Evolutionary conservation across 2,113 vertebrate species (phyloP), one percentile per base, ranked within the genome.

Genomic region (Dasyornis broadbenti): DNA sequence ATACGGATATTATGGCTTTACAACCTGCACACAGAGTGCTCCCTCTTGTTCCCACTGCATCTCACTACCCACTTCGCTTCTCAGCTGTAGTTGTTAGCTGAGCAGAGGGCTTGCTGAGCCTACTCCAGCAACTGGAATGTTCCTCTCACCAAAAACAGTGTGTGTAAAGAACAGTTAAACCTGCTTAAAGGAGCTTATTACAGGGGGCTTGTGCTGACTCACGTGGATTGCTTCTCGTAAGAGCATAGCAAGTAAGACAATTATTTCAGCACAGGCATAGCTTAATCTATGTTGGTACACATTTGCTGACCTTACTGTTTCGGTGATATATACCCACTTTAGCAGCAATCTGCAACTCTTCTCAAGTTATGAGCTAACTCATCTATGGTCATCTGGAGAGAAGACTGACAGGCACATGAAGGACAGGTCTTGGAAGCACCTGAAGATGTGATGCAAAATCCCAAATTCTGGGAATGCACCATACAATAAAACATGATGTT

Each of bases 401-500:
- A 82, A 5, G 17, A 27, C 42, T 90, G 47, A 59, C 65, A 84
- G 13, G 28, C 16, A 52, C 4, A 10, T 0, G 2, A 22, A 45
- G 15, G 14, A 65, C 52, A 82, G 42, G 24, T 37, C 45, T 49
- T 37, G 18, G 23, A 23, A 82, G 16, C 45, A 77, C 12, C 59
- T 57, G 59, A 90, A 73, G 8, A 49, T 3, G 1, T 3, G 37
- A 63, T 39, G 61, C 37, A 78, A 70, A 79, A 53, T 40, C 56
- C 9, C 57, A 69, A 10, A 14, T 40, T 30, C 30, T 66, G 23
- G 65, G 57, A 82, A 89, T 0, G 4, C 12, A 26, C 21, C 3
- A 1, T 7, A 53, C 33, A 59, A 10, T 27, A 24, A 75, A 75
- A 22, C 6, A 22, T 8, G 0, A 1, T 4, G 8, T 3, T 10